Percentiles rank a stretch among this genome's conserved stretches.
phyloP scores from a whole-genome alignment of 2,888 invertebrate species.

The Melieria crassipennis region DNA sequence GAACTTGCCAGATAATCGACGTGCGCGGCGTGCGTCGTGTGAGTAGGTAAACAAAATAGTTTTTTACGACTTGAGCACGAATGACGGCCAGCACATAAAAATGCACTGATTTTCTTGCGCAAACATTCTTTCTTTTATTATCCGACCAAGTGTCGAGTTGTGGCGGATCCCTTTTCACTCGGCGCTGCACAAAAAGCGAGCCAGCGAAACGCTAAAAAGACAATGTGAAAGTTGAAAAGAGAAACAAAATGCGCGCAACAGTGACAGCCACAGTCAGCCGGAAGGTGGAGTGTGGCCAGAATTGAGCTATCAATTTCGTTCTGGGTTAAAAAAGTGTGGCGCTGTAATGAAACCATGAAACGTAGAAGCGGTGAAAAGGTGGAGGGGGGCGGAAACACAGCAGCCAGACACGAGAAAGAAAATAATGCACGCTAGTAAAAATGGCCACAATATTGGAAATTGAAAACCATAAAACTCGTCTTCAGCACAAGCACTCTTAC shows the following conservation, averaged over 20 bases:
- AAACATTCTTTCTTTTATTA: not conserved
- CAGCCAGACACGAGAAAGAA: not conserved
- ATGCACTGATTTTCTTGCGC: conserved; percentile 13
- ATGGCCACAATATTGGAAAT: conserved; percentile 35
- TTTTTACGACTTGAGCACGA: conserved; percentile 5
- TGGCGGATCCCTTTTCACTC: not conserved
- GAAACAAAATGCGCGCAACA: not conserved
- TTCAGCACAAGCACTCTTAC: not conserved
- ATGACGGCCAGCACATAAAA: not conserved
- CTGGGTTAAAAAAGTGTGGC: conserved; percentile 1
- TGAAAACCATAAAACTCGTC: conserved; percentile 32
- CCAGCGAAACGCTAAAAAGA: not conserved
- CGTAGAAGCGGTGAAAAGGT: not conserved
- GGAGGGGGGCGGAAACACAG: not conserved
- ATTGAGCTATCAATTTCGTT: not conserved
- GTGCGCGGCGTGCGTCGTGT: not conserved
- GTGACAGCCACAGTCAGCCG: not conserved
- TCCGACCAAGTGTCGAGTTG: not conserved
- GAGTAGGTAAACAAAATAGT: not conserved
- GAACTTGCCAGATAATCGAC: conserved; percentile 11
- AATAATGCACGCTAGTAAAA: conserved; percentile 30
- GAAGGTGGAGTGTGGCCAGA: not conserved
- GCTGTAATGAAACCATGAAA: not conserved
- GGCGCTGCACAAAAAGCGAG: not conserved
- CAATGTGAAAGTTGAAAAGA: not conserved